Percentiles rank a stretch among this genome's conserved stretches.
These are phyloP conservation scores for Torymus aiolomorphi DNA, from an alignment of 2,888 invertebrate species.

Conservation along the genomic window DNA sequence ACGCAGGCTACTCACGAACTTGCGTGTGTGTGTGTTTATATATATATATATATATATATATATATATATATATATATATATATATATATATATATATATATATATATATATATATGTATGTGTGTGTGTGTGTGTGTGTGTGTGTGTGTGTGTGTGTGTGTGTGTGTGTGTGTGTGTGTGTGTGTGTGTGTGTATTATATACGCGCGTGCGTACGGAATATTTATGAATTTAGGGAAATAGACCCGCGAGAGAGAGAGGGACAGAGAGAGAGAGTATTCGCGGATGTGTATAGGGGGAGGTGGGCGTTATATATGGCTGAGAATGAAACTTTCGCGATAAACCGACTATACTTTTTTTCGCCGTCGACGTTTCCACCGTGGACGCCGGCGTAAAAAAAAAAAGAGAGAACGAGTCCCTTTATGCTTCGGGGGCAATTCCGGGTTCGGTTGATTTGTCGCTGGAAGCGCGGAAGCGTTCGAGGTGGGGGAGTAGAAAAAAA, in stretches of 20 bases:
- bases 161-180: too few relatives aligned
- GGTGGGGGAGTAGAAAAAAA: neutral
- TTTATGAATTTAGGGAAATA: constrained; percentile 34
- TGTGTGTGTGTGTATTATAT: too few relatives aligned
- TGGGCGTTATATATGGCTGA: neutral
- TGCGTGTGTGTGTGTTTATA: constrained; percentile 14
- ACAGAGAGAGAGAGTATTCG: neutral
- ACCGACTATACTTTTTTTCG: constrained; percentile 22
- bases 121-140: too few relatives aligned
- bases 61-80: too few relatives aligned
- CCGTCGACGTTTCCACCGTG: constrained; percentile 1
- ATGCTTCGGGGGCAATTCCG: constrained; percentile 25
- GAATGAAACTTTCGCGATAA: constrained; percentile 43
- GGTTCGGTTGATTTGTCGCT: constrained; percentile 40
- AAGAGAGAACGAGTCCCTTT: neutral
- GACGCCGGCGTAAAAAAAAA: constrained; percentile 5
- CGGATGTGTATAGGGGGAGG: neutral
- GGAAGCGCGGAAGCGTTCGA: constrained; percentile 9
- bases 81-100: too few relatives aligned
- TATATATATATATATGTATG: too few relatives aligned
- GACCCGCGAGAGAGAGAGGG: neutral
- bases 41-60: too few relatives aligned
- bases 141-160: too few relatives aligned
- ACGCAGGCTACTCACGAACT: constrained; percentile 36
- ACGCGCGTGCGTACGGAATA: neutral